Conservation (phyloP, 2,113 vertebrate species). For the Mobula hypostoma region DNA sequence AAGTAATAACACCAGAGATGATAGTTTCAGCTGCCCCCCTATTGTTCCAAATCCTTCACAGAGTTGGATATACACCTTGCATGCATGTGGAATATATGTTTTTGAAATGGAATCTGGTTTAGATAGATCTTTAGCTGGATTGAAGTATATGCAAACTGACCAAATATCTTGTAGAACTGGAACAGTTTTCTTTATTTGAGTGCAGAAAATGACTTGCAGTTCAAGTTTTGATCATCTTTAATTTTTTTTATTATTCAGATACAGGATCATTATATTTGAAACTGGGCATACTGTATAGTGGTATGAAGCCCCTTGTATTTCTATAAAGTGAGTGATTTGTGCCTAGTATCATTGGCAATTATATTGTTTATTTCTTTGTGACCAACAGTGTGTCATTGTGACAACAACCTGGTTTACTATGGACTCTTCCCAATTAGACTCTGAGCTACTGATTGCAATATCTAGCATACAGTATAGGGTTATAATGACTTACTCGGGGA, state of each 20-base stretch:
- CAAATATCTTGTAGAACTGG: neutral
- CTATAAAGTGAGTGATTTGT: neutral
- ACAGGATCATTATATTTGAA: neutral
- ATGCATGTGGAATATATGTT: neutral
- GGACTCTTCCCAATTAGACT: neutral
- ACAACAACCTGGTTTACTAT: neutral
- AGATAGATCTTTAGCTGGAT: neutral
- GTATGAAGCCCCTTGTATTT: neutral
- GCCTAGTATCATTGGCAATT: neutral
- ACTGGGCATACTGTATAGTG: neutral
- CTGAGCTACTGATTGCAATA: constrained; percentile 17
- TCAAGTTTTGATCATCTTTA: neutral
- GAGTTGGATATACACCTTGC: neutral
- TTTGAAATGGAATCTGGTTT: neutral
- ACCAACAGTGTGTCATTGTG: neutral
- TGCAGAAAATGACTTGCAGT: neutral
- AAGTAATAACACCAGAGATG: neutral
- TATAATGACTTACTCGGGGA: neutral
- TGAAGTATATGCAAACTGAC: neutral
- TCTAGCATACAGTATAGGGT: constrained; percentile 5
- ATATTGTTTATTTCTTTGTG: neutral
- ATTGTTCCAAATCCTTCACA: neutral
- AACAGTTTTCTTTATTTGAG: neutral
- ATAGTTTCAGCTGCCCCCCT: neutral
- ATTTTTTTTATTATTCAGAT: neutral